Conservation (phyloP, 1,140 invertebrate species). For the Brachionus rotundiformis region DNA sequence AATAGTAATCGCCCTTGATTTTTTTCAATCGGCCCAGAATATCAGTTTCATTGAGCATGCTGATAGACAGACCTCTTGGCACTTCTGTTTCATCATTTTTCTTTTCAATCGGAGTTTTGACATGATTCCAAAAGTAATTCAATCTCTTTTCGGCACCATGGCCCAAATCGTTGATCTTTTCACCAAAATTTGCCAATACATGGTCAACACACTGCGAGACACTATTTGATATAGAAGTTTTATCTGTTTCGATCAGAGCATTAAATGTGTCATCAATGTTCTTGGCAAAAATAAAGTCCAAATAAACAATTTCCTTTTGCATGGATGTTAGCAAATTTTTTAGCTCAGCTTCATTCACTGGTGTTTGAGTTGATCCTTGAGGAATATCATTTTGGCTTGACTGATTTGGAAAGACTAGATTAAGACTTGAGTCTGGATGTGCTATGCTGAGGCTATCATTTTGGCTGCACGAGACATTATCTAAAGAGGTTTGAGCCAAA, state of each 20-base stretch:
- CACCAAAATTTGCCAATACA: neutral
- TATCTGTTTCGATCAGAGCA: slow-evolving; percentile 14
- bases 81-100: neutral
- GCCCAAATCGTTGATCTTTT: neutral
- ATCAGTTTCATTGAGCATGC: neutral
- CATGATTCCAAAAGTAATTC: slow-evolving; percentile 18
- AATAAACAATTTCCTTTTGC: slow-evolving; percentile 7
- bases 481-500: neutral
- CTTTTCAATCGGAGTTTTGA: slow-evolving; percentile 23
- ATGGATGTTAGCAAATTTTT: neutral
- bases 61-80: neutral
- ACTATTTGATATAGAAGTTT: neutral
- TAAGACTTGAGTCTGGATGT: too few species aligned
- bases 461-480: neutral
- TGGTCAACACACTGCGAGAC: neutral
- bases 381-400: neutral
- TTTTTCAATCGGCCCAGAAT: slow-evolving; percentile 38
- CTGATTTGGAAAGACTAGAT: too few species aligned
- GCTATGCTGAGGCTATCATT: neutral
- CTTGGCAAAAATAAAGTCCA: slow-evolving; percentile 30
- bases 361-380: too few species aligned
- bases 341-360: neutral
- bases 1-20: slow-evolving; percentile 29
- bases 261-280: neutral
- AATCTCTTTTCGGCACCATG: slow-evolving; percentile 9